Evolutionary conservation across 1,140 invertebrate genomes (phyloP).

Genomic region (Portunus trituberculatus): DNA sequence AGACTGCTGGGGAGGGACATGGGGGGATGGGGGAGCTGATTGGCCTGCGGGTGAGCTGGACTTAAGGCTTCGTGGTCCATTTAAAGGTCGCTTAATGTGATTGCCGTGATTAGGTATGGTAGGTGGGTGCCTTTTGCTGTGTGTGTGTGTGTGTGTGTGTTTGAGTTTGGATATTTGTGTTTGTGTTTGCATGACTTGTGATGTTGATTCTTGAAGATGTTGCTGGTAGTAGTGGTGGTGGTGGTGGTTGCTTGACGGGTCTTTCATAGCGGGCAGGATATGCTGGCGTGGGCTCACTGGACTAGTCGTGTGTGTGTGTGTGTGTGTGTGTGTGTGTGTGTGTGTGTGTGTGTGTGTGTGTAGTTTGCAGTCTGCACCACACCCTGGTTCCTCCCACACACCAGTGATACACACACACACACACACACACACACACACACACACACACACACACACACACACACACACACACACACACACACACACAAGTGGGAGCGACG

Average conservation of each 20-base stretch:
- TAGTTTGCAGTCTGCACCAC: not conserved
- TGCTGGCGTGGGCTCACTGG: no score
- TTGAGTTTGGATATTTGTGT: not conserved
- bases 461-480: no score
- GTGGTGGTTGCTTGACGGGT: no score
- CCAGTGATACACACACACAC: not conserved
- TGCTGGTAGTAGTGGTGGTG: no score
- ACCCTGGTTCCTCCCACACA: not conserved
- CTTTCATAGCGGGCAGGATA: no score
- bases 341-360: not conserved
- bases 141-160: constrained; percentile 30
- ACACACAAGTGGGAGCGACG: no score
- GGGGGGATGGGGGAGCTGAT: not conserved
- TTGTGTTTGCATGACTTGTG: no score
- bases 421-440: no score
- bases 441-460: constrained; percentile 16
- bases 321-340: not conserved
- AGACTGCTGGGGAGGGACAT: not conserved
- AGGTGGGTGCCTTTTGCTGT: not conserved
- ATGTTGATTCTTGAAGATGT: no score
- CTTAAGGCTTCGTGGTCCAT: constrained; percentile 10
- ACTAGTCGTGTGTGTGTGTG: not conserved
- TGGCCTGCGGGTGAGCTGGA: constrained; percentile 3
- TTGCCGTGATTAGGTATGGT: constrained; percentile 17
- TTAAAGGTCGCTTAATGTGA: not conserved